phyloP scores from a whole-genome alignment of 2,113 vertebrate genomes.

The Gasterosteus aculeatus region DNA sequence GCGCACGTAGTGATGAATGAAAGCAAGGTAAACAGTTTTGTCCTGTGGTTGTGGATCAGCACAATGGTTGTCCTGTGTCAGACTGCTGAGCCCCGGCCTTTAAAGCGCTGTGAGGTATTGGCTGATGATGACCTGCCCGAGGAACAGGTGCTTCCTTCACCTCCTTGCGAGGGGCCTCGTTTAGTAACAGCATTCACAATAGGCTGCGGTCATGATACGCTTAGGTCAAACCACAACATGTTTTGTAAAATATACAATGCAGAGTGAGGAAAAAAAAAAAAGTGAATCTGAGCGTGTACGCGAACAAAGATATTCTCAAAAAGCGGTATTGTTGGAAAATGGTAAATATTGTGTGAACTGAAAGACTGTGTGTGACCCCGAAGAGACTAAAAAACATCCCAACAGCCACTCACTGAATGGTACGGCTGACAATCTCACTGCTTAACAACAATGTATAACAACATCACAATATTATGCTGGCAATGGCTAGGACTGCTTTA shows the following conservation, averaged over 20 bases:
- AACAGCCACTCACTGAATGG: neutral
- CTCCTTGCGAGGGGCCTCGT: conserved; percentile 39
- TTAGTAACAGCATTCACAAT: conserved; percentile 25
- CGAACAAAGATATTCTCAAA: neutral
- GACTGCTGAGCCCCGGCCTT: conserved; percentile 53
- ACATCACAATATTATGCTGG: conserved; percentile 30
- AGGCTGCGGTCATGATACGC: conserved; percentile 26
- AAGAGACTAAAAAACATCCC: conserved; percentile 1
- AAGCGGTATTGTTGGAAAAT: neutral
- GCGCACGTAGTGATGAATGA: conserved; percentile 65
- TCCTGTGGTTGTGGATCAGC: conserved; percentile 63
- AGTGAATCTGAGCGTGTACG: neutral
- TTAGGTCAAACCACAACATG: conserved; percentile 29
- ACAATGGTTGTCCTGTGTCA: conserved; percentile 77
- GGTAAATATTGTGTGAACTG: neutral
- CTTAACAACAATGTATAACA: conserved; percentile 36
- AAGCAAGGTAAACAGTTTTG: conserved; percentile 77
- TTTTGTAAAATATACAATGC: neutral
- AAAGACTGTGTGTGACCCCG: neutral
- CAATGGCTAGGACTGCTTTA: neutral
- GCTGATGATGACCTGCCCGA: conserved; percentile 47
- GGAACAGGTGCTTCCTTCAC: conserved; percentile 82
- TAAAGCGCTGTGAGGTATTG: conserved; percentile 62
- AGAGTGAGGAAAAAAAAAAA: conserved; percentile 1
- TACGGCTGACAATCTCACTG: conserved; percentile 23